Base-by-base conservation (phyloP, 2,113 vertebrate species). In the Lontra canadensis region DNA sequence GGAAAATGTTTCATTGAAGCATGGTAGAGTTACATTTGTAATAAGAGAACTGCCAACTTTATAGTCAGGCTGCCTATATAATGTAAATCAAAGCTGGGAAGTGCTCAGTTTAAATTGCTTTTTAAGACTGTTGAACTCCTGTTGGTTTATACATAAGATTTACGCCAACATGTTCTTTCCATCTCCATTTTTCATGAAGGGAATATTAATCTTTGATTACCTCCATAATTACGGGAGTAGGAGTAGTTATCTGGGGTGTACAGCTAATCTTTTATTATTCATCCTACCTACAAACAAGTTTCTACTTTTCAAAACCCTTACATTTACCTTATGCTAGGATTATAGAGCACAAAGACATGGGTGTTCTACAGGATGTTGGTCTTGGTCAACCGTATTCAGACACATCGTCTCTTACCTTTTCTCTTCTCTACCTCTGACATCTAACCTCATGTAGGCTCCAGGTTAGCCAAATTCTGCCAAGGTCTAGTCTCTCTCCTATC, bases 141-240 rank as follows among this genome's bases (percentile, higher is more conserved):
- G 6, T 93, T 95, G 82, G 14, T 89, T 97, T 95, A 87, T 49
- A 88, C 26, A 74, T 36, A 79, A 80, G 52, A 94, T 94, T 92
- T 96, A 86, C 4, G 23, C 44, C 34, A 94, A 82, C 34, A 42
- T 67, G 31, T 74, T 91, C 59, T 96, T 86, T 96, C 82, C 6
- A 52, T n/a, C 36, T 90, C 44, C 14, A 67, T 76, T 94, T 97
- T 91, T 39, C 81, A 31, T 91, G 67, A 94, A 34, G 7, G 25
- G 13, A 94, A 95, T 97, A 93, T 93, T 96, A 90, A 94, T 96
- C 57, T 90, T 88, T 89, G 67, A 96, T 96, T 95, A 44, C 21
- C 9, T 90, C 44, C 71, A 29, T 67, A 97, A 82, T 96, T 71
- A 88, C 34, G 18, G 61, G 18, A 87, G 4, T 55, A 55, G 20